Percentiles rank a stretch among this genome's conserved stretches.
These are phyloP conservation scores for Anhinga anhinga DNA, from an alignment of 2,113 vertebrate genomes.

Conservation along the genomic window DNA sequence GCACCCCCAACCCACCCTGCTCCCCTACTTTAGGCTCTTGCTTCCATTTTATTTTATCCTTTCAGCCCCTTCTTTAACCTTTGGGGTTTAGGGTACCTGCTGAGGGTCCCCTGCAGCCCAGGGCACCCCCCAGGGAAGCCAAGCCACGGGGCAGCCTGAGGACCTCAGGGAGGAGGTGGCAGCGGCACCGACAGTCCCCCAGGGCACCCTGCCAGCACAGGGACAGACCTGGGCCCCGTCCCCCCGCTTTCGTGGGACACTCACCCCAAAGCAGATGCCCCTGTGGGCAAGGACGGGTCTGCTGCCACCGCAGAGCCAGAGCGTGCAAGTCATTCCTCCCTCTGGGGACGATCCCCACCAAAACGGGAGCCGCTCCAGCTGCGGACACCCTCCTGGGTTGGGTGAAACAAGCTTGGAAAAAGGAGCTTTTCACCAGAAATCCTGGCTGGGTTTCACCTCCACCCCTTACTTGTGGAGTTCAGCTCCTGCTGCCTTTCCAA, in stretches of 20 bases:
- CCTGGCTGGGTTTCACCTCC: not conserved
- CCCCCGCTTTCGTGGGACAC: not conserved
- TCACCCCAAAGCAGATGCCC: not conserved
- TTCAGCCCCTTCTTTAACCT: not conserved
- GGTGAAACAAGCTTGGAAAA: not conserved
- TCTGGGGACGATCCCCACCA: not conserved
- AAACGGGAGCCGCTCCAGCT: not conserved
- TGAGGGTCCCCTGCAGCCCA: not conserved
- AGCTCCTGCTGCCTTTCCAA: not conserved
- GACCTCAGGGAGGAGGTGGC: not conserved
- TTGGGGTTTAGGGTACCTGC: not conserved
- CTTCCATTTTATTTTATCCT: not conserved
- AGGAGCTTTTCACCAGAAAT: not conserved
- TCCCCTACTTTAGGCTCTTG: not conserved
- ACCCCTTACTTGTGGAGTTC: accelerated
- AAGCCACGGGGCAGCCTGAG: not conserved
- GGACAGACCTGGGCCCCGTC: not conserved
- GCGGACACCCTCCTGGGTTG: accelerated
- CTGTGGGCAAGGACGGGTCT: accelerated
- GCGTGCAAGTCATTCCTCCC: accelerated
- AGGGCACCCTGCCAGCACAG: not conserved
- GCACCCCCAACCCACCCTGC: accelerated
- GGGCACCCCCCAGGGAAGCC: no score
- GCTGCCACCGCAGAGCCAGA: not conserved
- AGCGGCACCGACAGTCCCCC: not conserved